Evolutionary conservation across 2,888 invertebrate genomes (phyloP), one percentile per base, ranked within the genome.

Genomic region (Calameuta pallipes): DNA sequence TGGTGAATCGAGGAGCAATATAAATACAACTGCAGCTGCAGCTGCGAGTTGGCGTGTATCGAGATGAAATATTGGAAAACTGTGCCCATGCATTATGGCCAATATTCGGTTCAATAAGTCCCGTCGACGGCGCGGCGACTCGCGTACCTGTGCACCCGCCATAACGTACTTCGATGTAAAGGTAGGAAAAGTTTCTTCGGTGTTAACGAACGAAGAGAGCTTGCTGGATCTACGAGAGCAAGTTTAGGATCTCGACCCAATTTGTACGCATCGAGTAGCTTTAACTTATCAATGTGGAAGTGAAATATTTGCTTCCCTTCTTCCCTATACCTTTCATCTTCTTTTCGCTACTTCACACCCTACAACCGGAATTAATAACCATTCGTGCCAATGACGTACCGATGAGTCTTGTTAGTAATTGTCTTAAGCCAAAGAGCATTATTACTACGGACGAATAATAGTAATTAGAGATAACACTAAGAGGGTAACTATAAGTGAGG

Each of bases 21-120:
- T 31, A 34, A 34, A 33, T 34, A 6, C 31, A 13, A 34, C 12
- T 76, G 75, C 80, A 79, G 77, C 77, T 81, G 79, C 77, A 78
- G 79, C 79, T 78, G 79, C 71, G 71, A 31, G 31, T 31, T 34
- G 31, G 71, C 71, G 33, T 31, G 33, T 80, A 82, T 82, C 80
- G 76, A 73, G 78, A 80, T 80, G 80, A 82, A 82, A 81, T 82
- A 81, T 81, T 37, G 81, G 80, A 80, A 81, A 82, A 82, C 76
- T 79, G 82, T 75, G 78, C 78, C 77, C 78, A 80, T 80, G 80
- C 77, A 82, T 82, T 80, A 81, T 78, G 80, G 75, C 75, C 82
- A 78, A 82, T 82, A 83, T 82, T 81, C 79, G 80, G 81, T 78
- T 69, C 81, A 78, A 80, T 79, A 80, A 82, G 76, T 77, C 73